phyloP scores from a whole-genome alignment of 2,888 invertebrate genomes.

The Thelaira solivaga region DNA sequence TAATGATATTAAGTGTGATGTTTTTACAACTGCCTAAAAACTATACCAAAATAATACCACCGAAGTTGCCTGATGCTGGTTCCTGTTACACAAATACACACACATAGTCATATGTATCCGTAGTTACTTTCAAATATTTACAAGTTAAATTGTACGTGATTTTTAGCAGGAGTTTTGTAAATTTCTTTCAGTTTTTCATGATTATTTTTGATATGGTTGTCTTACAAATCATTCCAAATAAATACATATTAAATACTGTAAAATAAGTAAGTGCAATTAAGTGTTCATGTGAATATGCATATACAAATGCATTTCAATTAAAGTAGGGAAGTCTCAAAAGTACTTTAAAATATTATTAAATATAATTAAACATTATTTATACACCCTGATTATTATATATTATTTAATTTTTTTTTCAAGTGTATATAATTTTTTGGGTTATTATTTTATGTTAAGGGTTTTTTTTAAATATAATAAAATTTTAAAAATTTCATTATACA shows the following conservation, averaged over 20 bases:
- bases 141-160: conserved; percentile 39
- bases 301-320: not conserved
- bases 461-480: no score
- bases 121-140: not conserved
- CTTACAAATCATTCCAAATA: conserved; percentile 1
- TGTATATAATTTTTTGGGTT: no score
- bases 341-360: not conserved
- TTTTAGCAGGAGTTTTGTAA: conserved; percentile 36
- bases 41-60: no score
- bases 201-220: not conserved
- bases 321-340: not conserved
- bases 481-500: no score
- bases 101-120: not conserved
- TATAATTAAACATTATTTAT: no score
- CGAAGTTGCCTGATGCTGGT: no score
- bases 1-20: no score
- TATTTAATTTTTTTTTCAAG: no score
- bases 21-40: no score
- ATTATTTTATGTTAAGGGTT: no score
- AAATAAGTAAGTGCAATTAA: not conserved
- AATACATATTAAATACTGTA: not conserved
- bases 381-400: no score
- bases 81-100: not conserved
- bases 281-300: not conserved
- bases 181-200: not conserved